Evolutionary conservation across 2,113 vertebrate species (phyloP), one percentile per base, ranked within the genome.

Genomic region (Oplegnathus fasciatus): DNA sequence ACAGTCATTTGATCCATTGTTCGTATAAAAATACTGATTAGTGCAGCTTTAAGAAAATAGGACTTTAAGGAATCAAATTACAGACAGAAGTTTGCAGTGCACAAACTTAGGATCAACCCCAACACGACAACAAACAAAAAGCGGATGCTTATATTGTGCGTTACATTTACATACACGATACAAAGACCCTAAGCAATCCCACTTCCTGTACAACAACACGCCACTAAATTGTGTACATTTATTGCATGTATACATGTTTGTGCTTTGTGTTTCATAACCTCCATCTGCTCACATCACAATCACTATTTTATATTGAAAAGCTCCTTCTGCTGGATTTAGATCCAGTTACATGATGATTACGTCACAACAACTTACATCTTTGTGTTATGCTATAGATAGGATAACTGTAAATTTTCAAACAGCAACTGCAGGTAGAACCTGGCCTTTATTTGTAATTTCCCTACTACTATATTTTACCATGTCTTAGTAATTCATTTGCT

Each of bases 261-360:
- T 15, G 8, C 9, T 79, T 60, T 58, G 26, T 52, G 14, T 37
- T 44, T 10, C 65, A 61, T 9, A 13, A 30, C 44, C 17, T 44
- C 26, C 28, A 46, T 55, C 18, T 48, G 6, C 26, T 48, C 22
- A 30, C 55, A 42, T 60, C 58, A 57, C 50, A 40, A 68, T 78
- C 32, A 57, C 32, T 4, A 18, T 48, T 73, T 52, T 3, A 48
- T 8, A 72, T 64, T 46, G 10, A 34, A 58, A 84, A 76, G 10
- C 48, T 89, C 80, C 80, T 89, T 79, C 85, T 66, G 71, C 70
- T 77, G 76, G 57, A 73, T 69, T 60, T 1, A 15, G 0, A 78
- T 70, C 82, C 79, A 81, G 72, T 17, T 22, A 18, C 28, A 55
- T 54, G 22, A 66, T 15, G 10, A 67, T 34, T 1, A 32, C 17